Evolutionary conservation across 2,797 vertebrate genomes (phyloP), one percentile per base, ranked within the genome.

Genomic region (Lepilemur ruficaudatus): DNA sequence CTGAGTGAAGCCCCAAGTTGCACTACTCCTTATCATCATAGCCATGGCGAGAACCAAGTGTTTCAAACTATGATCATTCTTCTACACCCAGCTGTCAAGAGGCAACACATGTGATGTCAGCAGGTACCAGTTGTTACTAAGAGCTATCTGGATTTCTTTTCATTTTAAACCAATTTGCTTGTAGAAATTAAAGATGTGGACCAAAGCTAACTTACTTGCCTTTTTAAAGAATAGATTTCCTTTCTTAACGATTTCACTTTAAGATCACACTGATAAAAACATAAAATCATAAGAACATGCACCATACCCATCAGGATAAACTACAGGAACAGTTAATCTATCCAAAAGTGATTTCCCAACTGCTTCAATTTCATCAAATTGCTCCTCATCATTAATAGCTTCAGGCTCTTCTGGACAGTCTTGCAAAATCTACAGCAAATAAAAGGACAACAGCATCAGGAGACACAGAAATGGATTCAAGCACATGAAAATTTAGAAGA

Each of bases 251-350:
- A 95, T 57, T 93, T 32, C 43, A 91, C 8, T 88, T 87, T 9
- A 69, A 94, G 96, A 92, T 6, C 67, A 97, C 20, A 96, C 4
- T 8, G 89, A 88, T 83, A 92, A 38, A 96, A 83, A 92, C 38
- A 87, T 96, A 59, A 43, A 35, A 95, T 67, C 90, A 70, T 38
- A 96, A 97, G 84, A 94, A 76, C 5, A 81, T 94, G 91, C 12
- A 92, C 95, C 99, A 95, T 99, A 99, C 99, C 99, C 99, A 97
- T 99, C 99, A 0, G 99, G 99, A 98, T 99, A 99, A 98, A 99
- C 99, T 89, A 99, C 99, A 46, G 99, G 99, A 95, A 99, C 98
- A 76, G 99, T 99, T 97, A 99, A 98, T 98, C 99, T 99, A 98
- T 99, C 99, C 98, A 99, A 98, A 97, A 99, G 98, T 22, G 99